Evolutionary conservation across 2,888 invertebrate species (phyloP), one percentile per base, ranked within the genome.

Genomic region (Dysmachus trigonus): DNA sequence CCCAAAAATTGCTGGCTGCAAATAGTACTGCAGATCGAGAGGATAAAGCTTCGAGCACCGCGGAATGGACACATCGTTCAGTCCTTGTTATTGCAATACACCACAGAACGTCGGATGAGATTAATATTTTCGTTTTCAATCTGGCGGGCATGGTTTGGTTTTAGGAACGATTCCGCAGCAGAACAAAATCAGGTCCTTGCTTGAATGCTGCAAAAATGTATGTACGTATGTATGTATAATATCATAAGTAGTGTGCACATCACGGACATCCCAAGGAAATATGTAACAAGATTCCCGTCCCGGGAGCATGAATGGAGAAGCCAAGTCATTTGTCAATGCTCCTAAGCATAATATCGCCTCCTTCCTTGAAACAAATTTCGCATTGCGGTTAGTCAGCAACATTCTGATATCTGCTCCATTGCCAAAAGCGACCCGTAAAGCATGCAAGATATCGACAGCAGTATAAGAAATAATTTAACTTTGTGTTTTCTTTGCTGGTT

Each of bases 281-380:
- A 51, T 81, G 53, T 81, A 81, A 62, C 35, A 31, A 83, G 72
- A 72, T 83, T 35, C 72, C 38, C 41, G 72, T 38, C 83, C 83
- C 47, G 83, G 47, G 47, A 30, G 27, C 41, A 38, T 41, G 18
- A 18, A 82, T 35, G 47, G 38, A 83, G 72, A 72, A 83, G 83
- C 83, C 83, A 83, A 83, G 83, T 83, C 83, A 83, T 83, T 83
- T 83, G 83, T 83, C 83, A 83, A 83, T 83, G 83, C 72, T 83
- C 72, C 30, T 83, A 83, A 83, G 83, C 41, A 83, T 72, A 83
- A 53, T 62, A 81, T 81, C 72, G 41, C 53, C 72, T 71, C 72
- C 47, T 72, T 72, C 83, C 41, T 31, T 38, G 41, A 83, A 41
- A 72, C 83, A 83, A 83, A 83, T 83, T 83, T 83, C 83, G 83